Evolutionary conservation across 2,113 vertebrate species (phyloP), one percentile per base, ranked within the genome.

Genomic region (Chroicocephalus ridibundus): DNA sequence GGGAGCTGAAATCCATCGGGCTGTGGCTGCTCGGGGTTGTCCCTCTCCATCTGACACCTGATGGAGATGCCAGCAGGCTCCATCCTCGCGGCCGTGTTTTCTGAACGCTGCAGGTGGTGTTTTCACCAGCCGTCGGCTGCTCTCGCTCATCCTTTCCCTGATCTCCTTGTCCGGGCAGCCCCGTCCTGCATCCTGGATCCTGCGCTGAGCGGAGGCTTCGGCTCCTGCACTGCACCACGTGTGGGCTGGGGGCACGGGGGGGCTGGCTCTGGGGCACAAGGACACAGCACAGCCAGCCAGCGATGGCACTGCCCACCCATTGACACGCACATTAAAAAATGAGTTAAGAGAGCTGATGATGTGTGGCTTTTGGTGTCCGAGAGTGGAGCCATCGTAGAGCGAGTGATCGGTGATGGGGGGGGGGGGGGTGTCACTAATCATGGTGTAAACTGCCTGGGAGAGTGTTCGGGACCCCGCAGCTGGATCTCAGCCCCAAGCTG

Each of bases 301-400:
- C 11, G 20, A 13, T 27, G 62, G 32, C 57, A 27, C 36, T 64
- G 47, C 47, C 34, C n/a, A 7, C 26, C 51, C 13, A 29, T 58
- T 17, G 13, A 34, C 55, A 21, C 6, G 6, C 20, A 7, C 34
- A 8, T 51, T 34, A 7, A 47, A 46, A 65, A 40, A 42, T 22
- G 10, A 68, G 38, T 13, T 11, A 12, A 58, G 38, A 47, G 31
- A 60, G 47, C 32, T 34, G 61, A 8, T 19, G 58, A 16, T n/a
- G 31, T 0, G 1, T 49, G 75, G n/a, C 36, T 55, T 25, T 38
- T 1, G 7, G 32, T 70, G 55, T 49, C 47, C 1, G 3, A 29
- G 61, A 32, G 26, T 13, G 3, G 54, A 58, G 40, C 40, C 86
- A 25, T 46, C 4, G 4, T 34, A 25, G 61, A 65, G 57, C 4